Percentiles rank a stretch among this genome's conserved stretches.
Conservation (phyloP, 1,140 invertebrate genomes). For the Ooceraea biroi region DNA sequence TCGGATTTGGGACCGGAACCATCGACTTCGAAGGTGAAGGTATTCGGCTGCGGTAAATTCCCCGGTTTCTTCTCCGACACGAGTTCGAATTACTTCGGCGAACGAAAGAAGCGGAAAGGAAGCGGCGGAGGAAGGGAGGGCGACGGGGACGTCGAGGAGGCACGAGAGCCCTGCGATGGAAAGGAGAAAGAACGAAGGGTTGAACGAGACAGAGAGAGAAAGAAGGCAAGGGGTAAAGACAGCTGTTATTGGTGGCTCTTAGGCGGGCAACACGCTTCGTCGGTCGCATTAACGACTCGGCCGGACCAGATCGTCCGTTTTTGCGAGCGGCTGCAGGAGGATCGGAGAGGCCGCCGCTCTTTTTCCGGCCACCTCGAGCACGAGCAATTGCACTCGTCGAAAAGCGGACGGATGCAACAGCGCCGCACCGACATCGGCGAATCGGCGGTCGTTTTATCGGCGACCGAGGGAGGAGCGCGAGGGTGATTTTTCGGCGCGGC, state of each 20-base stretch:
- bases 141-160: not conserved
- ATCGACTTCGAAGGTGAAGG: slow-evolving; percentile 63
- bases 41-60: slow-evolving; percentile 72
- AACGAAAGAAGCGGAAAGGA: slow-evolving; percentile 61
- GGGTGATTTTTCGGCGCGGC: slow-evolving; percentile 41
- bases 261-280: slow-evolving; percentile 73
- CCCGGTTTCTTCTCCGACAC: slow-evolving; percentile 74
- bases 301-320: slow-evolving; percentile 57
- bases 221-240: slow-evolving; percentile 59
- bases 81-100: slow-evolving; percentile 76
- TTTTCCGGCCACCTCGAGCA: slow-evolving; percentile 64
- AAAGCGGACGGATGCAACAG: slow-evolving; percentile 9
- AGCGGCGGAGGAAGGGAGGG: not conserved
- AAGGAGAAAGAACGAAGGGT: slow-evolving; percentile 14
- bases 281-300: slow-evolving; percentile 74
- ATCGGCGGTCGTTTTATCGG: slow-evolving; percentile 44
- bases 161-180: slow-evolving; percentile 25
- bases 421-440: slow-evolving; percentile 19
- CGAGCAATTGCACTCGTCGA: slow-evolving; percentile 50
- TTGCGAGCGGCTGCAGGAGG: slow-evolving; percentile 29
- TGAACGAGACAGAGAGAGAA: slow-evolving; percentile 8
- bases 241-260: slow-evolving; percentile 75
- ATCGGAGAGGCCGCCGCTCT: slow-evolving; percentile 28
- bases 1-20: slow-evolving; percentile 71
- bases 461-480: slow-evolving; percentile 32